A percentile compares a stretch with the other conserved stretches of the same genome.
Evolutionary conservation across 92 coral and sea anemone species (phyloP).

Genomic region (Hydrozoanthus gracilis): DNA sequence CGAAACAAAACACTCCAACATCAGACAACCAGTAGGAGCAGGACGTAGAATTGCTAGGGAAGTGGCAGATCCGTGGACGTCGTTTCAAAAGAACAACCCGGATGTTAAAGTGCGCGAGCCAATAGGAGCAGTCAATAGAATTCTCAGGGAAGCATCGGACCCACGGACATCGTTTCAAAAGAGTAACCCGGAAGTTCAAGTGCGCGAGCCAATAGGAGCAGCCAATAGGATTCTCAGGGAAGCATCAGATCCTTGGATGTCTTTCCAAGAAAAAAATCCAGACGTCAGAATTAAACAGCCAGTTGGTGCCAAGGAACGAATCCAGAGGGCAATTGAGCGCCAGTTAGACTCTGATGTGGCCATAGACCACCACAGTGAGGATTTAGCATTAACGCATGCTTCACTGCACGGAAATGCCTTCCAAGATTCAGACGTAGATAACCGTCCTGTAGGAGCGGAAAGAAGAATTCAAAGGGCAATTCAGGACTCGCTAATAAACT

Average conservation of each 20-base stretch:
- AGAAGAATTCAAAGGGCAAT: constrained; percentile 57
- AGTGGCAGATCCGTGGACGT: constrained; percentile 26
- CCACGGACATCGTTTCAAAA: constrained; percentile 35
- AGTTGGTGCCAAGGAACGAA: constrained; percentile 62
- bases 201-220: constrained; percentile 36
- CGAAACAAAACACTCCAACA: constrained; percentile 33
- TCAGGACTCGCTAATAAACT: constrained; percentile 4
- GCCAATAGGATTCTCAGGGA: constrained; percentile 19
- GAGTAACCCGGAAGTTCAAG: background rate
- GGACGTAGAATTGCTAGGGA: constrained; percentile 35
- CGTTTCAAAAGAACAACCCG: constrained; percentile 25
- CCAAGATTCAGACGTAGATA: background rate
- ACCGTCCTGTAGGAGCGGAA: constrained; percentile 51
- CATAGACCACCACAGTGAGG: background rate
- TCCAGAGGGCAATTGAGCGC: constrained; percentile 54
- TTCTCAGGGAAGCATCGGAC: constrained; percentile 23
- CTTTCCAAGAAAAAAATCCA: constrained; percentile 14
- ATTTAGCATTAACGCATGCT: background rate
- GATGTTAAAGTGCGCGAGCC: background rate
- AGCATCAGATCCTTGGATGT: constrained; percentile 20
- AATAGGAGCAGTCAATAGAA: constrained; percentile 30
- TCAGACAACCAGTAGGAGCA: constrained; percentile 22
- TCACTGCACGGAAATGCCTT: background rate
- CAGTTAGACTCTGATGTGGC: background rate
- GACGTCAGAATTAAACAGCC: constrained; percentile 17